Base-by-base conservation (phyloP, 2,888 invertebrate genomes). In the Leucozona laternaria region DNA sequence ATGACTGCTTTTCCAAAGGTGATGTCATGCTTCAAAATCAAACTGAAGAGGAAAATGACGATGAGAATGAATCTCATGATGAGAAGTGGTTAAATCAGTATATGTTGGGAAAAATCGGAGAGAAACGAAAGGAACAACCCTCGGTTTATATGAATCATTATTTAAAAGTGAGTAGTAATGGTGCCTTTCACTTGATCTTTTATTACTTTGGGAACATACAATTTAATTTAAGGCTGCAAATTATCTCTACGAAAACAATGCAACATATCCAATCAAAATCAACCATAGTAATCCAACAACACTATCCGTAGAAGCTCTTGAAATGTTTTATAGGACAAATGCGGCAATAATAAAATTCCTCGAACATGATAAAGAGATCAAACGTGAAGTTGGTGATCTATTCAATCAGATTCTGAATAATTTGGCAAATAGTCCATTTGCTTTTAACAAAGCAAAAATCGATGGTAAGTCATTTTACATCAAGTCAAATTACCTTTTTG, bases 21-120 rank as follows among this genome's bases (percentile, higher is more conserved):
- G 94, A 95, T 78, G 94, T 94, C 73, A 94, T 95, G 88, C 94
- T 95, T 73, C 94, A 94, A 80, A 93, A 92, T 58, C 66, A 73
- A 22, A 31, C 17, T 3, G 93, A 92, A 80, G 88, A 83, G 3
- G 85, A 85, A 20, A 79, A 86, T 20, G 89, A 89, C 7, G 79
- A 81, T 3, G 88, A 89, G 6, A 90, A 89, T 58, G 94, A 94
- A 88, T 92, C 93, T 0, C 95, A 95, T 88, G 98, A 98, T 90
- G 98, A 98, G 90, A 94, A 96, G 78, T 99, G 98, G 98, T 93
- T 98, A 43, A 96, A 97, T 90, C 97, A 97, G 91, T 98, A 98
- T 91, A 98, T 98, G 96, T 93, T 98, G n/a, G 98, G 98, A 0
- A 99, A 99, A 94, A 96, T 98, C 71, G 95, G 96, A 0, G 98